Evolutionary conservation across 2,113 vertebrate species (phyloP).

Genomic region (Salvelinus sp.): DNA sequence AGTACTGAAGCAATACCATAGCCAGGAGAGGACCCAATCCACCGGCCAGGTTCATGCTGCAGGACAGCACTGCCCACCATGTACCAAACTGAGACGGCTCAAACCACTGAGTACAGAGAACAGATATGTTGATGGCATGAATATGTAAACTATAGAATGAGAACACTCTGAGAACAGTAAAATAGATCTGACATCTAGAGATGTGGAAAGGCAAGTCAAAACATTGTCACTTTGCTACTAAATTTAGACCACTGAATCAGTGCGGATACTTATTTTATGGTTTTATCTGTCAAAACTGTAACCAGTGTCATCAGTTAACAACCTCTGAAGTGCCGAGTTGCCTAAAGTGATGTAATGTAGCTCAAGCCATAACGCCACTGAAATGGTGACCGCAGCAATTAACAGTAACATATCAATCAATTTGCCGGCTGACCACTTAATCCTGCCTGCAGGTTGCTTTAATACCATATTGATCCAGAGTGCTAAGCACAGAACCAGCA

Average conservation of each 20-base stretch:
- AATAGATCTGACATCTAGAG: neutral
- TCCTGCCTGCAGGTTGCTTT: neutral
- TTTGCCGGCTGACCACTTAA: too few species aligned
- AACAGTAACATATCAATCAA: too few species aligned
- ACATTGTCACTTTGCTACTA: too few species aligned
- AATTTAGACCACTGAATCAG: too few species aligned
- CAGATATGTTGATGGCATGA: neutral
- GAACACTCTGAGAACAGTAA: neutral
- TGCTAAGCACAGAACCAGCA: slow-evolving; percentile 6
- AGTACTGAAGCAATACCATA: slow-evolving; percentile 83
- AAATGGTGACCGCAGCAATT: too few species aligned
- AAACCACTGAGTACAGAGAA: slow-evolving; percentile 83
- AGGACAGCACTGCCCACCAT: slow-evolving; percentile 94
- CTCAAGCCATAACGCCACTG: too few species aligned
- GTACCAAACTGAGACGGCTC: slow-evolving; percentile 98
- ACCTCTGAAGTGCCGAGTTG: too few species aligned
- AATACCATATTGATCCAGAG: neutral
- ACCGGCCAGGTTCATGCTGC: slow-evolving; percentile 97
- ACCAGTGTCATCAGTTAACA: too few species aligned
- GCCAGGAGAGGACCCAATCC: slow-evolving; percentile 89
- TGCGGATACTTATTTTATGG: neutral
- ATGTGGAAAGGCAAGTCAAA: too few species aligned
- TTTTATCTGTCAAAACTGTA: too few species aligned
- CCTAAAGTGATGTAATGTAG: too few species aligned
- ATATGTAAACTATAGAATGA: neutral